Evolutionary conservation across 2,797 vertebrate genomes (phyloP), one percentile per base, ranked within the genome.

Genomic region (Anguilla anguilla): DNA sequence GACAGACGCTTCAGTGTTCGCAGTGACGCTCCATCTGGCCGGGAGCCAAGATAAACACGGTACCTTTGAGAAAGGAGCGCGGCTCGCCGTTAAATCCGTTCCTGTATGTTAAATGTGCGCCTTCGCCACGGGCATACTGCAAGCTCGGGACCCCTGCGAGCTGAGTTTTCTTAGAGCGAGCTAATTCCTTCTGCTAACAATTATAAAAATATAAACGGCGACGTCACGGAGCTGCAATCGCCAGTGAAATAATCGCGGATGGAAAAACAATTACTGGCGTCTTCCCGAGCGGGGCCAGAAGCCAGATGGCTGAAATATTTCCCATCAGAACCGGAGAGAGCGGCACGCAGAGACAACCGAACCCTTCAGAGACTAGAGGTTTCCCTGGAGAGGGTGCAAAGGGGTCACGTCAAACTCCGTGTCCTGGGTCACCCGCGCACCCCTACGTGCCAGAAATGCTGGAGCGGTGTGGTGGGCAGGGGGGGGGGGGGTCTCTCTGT

Each of bases 241-340:
- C 92, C 91, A 90, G 88, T 79, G 61, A 87, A 87, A 82, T 83
- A 88, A 89, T 91, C 88, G 85, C 74, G 79, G 43, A 94, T 95
- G 94, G 95, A 95, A 95, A 94, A 94, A 87, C 91, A 94, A 92
- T 96, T 95, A 95, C 92, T 91, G 93, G 94, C 91, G 91, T 28
- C n/a, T 31, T 22, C 49, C n/a, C 31, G 79, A 82, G 22, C n/a
- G 35, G 69, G 81, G n/a, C 39, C 15, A 25, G 35, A 43, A 55
- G 67, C 43, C 85, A 87, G 72, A 86, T 53, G 77, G 39, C 51
- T 59, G 87, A 46, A 69, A 87, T 17, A 53, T 61, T 81, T 85
- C 5, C 85, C n/a, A n/a, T 39, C 17, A 4, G 84, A 79, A 49
- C n/a, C 11, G 49, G 83, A 85, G 83, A 85, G 69, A 74, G 67